phyloP scores from a whole-genome alignment of 2,888 invertebrate species.

The Theretra japonica region DNA sequence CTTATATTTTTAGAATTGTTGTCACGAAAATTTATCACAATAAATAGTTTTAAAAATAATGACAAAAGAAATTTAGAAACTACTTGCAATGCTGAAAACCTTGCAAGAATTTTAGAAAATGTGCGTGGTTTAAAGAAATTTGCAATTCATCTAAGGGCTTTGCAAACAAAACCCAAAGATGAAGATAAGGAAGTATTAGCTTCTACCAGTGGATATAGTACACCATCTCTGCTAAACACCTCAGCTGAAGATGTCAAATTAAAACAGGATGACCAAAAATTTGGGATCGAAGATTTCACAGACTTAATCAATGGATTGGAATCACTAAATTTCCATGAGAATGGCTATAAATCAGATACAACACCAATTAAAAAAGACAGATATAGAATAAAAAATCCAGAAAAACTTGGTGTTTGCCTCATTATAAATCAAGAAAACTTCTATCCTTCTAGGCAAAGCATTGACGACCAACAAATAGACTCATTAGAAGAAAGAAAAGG shows the following conservation, averaged over 20 bases:
- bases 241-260: constrained; percentile 32
- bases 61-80: constrained; percentile 46
- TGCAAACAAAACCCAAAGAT: constrained; percentile 55
- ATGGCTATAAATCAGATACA: constrained; percentile 64
- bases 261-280: constrained; percentile 29
- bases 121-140: constrained; percentile 57
- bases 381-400: constrained; percentile 67
- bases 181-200: constrained; percentile 35
- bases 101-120: constrained; percentile 64
- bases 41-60: constrained; percentile 48
- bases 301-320: constrained; percentile 56
- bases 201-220: neutral
- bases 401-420: constrained; percentile 69
- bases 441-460: constrained; percentile 67
- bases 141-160: constrained; percentile 54
- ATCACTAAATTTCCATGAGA: constrained; percentile 46
- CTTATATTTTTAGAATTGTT: constrained; percentile 69
- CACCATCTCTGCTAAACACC: neutral
- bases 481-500: constrained; percentile 60
- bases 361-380: constrained; percentile 48
- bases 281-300: constrained; percentile 49
- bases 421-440: constrained; percentile 78
- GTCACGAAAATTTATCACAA: constrained; percentile 66
- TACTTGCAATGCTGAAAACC: constrained; percentile 50
- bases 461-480: constrained; percentile 50